phyloP scores from a whole-genome alignment of 2,797 vertebrate species.

The Danio aesculapii region DNA sequence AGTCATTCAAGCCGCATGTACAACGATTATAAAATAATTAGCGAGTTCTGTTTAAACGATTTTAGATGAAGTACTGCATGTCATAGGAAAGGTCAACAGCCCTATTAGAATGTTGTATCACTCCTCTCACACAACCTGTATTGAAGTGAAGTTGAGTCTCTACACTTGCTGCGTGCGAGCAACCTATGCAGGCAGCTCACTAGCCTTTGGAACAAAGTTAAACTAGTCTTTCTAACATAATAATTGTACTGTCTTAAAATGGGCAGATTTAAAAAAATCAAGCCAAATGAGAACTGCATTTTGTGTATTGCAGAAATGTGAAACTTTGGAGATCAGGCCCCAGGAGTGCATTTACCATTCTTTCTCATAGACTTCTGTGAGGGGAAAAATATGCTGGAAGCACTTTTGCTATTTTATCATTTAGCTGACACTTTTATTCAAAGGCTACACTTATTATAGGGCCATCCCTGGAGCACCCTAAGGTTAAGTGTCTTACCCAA shows the following conservation, averaged over 20 bases:
- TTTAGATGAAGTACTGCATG: conserved; percentile 8
- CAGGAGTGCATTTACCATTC: conserved; percentile 16
- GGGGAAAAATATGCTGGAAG: conserved; percentile 16
- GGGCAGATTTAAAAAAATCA: not conserved
- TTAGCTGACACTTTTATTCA: conserved; percentile 38
- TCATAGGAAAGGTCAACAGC: conserved; percentile 11
- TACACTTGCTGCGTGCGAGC: too few species aligned
- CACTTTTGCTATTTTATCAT: conserved; percentile 25
- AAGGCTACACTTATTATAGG: conserved; percentile 24
- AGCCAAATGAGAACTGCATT: conserved; percentile 19
- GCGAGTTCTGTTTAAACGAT: not conserved
- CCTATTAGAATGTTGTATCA: conserved; percentile 6
- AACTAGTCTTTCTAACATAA: not conserved
- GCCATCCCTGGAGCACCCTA: conserved; percentile 21
- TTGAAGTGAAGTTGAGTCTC: not conserved
- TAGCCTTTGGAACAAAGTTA: not conserved
- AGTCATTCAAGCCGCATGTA: not conserved
- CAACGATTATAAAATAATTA: conserved; percentile 14
- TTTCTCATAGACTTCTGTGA: conserved; percentile 21
- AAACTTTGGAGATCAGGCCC: conserved; percentile 17
- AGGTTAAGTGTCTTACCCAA: conserved; percentile 34
- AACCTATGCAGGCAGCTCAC: not conserved
- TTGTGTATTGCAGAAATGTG: conserved; percentile 1
- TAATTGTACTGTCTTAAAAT: not conserved
- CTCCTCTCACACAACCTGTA: not conserved